Conservation (phyloP, 2,888 invertebrate species). For the Thysanoteuthis rhombus region DNA sequence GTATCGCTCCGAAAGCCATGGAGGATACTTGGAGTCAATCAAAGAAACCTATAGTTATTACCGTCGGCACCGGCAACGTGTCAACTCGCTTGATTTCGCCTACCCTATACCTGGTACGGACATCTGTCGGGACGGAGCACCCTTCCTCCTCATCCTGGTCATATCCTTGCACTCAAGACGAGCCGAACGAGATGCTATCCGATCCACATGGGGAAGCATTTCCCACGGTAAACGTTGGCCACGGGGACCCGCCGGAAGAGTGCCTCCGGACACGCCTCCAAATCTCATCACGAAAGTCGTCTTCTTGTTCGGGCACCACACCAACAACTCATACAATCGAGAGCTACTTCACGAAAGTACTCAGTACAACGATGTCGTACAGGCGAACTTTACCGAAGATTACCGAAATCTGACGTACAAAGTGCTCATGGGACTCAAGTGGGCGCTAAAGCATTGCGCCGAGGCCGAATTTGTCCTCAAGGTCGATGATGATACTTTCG, state of each 20-base stretch:
- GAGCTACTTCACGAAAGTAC: constrained; percentile 24
- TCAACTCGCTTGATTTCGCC: constrained; percentile 22
- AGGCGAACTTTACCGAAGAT: constrained; percentile 28
- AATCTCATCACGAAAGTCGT: constrained; percentile 28
- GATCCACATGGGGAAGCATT: constrained; percentile 25
- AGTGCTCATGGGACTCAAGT: constrained; percentile 20
- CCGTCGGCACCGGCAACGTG: not conserved
- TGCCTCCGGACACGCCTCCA: not conserved
- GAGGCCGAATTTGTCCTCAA: constrained; percentile 1
- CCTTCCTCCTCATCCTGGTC: constrained; percentile 27
- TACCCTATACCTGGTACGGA: not conserved
- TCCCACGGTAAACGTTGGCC: constrained; percentile 23
- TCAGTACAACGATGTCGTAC: constrained; percentile 28
- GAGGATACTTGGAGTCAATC: constrained; percentile 18
- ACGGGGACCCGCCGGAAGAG: not conserved
- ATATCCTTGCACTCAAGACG: not conserved
- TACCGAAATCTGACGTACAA: constrained; percentile 26
- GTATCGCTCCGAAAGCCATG: not conserved
- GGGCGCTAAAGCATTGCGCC: not conserved
- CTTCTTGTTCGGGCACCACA: constrained; percentile 26
- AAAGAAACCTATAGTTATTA: constrained; percentile 22
- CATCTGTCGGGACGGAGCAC: constrained; percentile 19
- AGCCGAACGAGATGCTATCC: constrained; percentile 27
- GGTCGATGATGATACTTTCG: constrained; percentile 25
- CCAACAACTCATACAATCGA: not conserved